Conservation (phyloP, 2,888 invertebrate genomes). For the Gastrophysa polygoni region DNA sequence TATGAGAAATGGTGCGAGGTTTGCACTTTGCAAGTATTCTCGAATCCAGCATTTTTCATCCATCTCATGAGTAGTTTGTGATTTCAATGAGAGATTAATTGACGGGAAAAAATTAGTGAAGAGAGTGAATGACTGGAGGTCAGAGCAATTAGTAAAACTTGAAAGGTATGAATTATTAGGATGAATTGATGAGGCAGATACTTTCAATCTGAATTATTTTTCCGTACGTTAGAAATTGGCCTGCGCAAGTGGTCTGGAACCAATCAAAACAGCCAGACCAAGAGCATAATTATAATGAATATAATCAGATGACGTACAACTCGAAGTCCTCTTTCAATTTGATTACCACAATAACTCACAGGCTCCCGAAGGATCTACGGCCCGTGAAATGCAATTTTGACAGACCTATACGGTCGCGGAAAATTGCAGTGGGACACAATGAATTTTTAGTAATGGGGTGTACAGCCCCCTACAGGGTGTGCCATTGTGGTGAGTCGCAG, state of each 20-base stretch:
- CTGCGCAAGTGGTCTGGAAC: not conserved
- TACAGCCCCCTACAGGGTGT: constrained; percentile 15
- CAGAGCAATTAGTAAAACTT: no score
- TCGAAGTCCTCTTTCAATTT: constrained; percentile 21
- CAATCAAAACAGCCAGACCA: not conserved
- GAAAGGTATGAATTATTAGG: no score
- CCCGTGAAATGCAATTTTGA: constrained; percentile 34
- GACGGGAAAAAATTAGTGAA: no score
- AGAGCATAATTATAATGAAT: constrained; percentile 5
- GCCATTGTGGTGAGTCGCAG: constrained; percentile 37
- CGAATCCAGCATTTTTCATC: no score
- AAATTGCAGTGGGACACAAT: constrained; percentile 32
- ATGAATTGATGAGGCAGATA: no score
- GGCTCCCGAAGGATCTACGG: constrained; percentile 27
- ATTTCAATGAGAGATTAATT: no score
- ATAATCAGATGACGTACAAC: constrained; percentile 19
- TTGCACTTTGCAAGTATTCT: no score
- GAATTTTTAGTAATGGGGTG: constrained; percentile 22
- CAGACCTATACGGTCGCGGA: constrained; percentile 30
- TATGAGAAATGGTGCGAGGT: no score
- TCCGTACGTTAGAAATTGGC: no score
- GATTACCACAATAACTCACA: constrained; percentile 21
- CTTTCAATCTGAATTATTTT: no score
- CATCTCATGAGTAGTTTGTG: no score
- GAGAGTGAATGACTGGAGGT: no score